Evolutionary conservation across 2,797 vertebrate genomes (phyloP), one percentile per base, ranked within the genome.

Genomic region (Sebastes elongatus): DNA sequence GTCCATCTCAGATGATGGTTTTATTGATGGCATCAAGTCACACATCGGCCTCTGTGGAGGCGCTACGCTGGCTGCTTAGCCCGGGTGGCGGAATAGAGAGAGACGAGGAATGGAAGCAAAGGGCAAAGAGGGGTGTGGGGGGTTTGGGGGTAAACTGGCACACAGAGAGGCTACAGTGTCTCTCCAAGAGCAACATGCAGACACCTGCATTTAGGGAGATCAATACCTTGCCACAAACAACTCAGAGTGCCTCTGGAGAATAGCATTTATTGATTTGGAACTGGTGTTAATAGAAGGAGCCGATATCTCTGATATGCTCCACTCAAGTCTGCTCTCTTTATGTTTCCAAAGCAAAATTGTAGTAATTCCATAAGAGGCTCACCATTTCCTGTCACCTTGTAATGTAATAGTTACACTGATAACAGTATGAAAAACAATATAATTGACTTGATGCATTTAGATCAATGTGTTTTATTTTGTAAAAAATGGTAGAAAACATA

Each of bases 11-110:
- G 79, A 86, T 86, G 94, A 92, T 89, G 80, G 70, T 95, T 94
- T 95, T 94, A 96, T 96, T 90, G 95, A 95, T 93, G 90, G 78
- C 92, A 95, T 96, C 96, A 95, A 83, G 86, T 90, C 92, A 94
- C 95, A 95, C 95, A 76, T 93, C 49, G 80, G 91, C 86, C 89
- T 92, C 95, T 90, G 93, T n/a, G 52, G 93, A 92, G 93, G 86
- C 79, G 91, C 81, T 87, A 80, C 30, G 69, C 82, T 82, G 88
- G 62, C 71, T 86, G 71, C 76, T 87, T 82, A 69, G 86, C 79
- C 76, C 53, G 27, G 66, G 52, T 80, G 76, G 85, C 20, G 56
- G 77, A 66, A 72, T 52, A 9, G 68, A 87, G 76, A 76, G 81
- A 76, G 75, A 71, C 2, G 1, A n/a, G 60, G 68, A 85, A 75